Evolutionary conservation across 2,797 vertebrate species (phyloP), one percentile per base, ranked within the genome.

Genomic region (Dendrocincla tyrannina): DNA sequence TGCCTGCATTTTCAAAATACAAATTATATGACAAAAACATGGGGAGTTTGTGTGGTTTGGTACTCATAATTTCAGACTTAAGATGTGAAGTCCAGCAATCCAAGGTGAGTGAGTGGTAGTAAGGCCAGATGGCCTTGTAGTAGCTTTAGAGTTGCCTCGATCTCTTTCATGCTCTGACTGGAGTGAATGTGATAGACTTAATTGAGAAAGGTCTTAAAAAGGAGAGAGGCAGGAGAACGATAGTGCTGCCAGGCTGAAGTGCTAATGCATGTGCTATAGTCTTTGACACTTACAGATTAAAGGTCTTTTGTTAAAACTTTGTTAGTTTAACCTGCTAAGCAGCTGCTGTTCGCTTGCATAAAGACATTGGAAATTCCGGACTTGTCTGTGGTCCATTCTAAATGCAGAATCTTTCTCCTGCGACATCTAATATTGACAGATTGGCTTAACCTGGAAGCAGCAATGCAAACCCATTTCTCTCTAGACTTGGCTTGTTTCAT

Each of bases 81-180:
- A 22, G 12, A 63, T 72, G 42, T 83, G 69, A 72, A 85, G 20
- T 62, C 49, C 1, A 7, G 1, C 74, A 47, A 41, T 80, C 3
- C 24, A 28, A 60, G 41, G 46, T 89, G 10, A 82, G 42, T 0
- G 0, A 46, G 44, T 35, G 17, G 13, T 52, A 1, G 1, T 58
- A 10, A 35, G 68, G 46, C 63, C 25, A 79, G n/a, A 49, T 69
- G 68, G 32, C 56, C 67, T 52, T 78, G 32, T 59, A 35, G 20
- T 44, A 72, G 70, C 28, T 16, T 76, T 82, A 42, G 47, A 33
- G 60, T 62, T 69, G 33, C 32, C 8, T 62, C 0, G 0, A 4
- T 60, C 6, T 85, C 30, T 64, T 44, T 44, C 44, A 19, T n/a
- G 9, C 24, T 75, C 13, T 68, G 23, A 19, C 14, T 47, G 37